Percentiles rank a stretch among this genome's conserved stretches.
These are phyloP conservation scores for Poeciliopsis turrubarensis DNA, from an alignment of 2,113 vertebrate genomes.

Conservation along the genomic window DNA sequence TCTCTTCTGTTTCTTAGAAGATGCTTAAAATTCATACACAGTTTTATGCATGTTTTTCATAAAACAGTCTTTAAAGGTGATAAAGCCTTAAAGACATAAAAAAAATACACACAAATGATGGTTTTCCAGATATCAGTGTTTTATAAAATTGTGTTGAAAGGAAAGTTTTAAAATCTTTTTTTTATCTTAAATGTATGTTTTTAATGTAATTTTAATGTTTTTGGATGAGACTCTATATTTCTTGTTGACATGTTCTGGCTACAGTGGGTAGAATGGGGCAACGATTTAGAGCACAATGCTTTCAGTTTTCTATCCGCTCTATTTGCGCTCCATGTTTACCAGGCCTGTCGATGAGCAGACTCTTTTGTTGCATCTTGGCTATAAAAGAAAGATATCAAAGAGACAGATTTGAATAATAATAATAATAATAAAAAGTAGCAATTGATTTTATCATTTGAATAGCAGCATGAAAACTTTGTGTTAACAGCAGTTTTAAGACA, in stretches of 20 bases:
- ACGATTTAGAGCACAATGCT: not conserved
- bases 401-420: not conserved
- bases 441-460: conserved; percentile 40
- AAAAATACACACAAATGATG: not conserved
- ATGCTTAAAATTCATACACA: too few relatives aligned
- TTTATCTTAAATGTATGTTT: not conserved
- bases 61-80: not conserved
- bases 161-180: not conserved
- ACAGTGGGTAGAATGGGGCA: not conserved
- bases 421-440: not conserved
- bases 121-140: not conserved
- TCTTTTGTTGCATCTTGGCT: not conserved
- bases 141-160: not conserved
- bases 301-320: not conserved
- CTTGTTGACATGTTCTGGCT: not conserved
- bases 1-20: not conserved
- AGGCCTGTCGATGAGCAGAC: not conserved
- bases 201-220: not conserved
- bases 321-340: not conserved
- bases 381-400: not conserved
- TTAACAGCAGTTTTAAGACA: conserved; percentile 10
- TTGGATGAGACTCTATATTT: not conserved
- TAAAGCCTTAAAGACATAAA: not conserved
- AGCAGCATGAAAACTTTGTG: not conserved
- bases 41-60: too few relatives aligned